Percentiles rank a stretch among this genome's conserved stretches.
These are phyloP conservation scores for Endomychus coccineus DNA, from an alignment of 2,888 invertebrate species.

Conservation along the genomic window DNA sequence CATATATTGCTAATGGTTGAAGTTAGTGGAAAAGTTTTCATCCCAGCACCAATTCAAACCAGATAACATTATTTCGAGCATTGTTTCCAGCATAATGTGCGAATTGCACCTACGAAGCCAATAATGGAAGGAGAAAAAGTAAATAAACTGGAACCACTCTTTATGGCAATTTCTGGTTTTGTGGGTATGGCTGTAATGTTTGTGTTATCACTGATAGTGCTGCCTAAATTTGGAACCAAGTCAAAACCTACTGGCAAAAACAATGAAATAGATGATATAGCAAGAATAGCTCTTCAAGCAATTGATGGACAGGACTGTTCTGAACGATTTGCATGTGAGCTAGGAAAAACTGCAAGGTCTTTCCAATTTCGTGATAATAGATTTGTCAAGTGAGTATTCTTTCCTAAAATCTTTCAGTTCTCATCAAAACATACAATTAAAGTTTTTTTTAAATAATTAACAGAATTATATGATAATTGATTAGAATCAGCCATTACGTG, in stretches of 20 bases:
- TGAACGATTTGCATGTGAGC: constrained; percentile 44
- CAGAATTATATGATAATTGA: too few species aligned
- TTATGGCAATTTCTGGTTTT: constrained; percentile 52
- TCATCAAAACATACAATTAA: not conserved
- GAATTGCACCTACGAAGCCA: constrained; percentile 31
- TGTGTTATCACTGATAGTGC: constrained; percentile 45
- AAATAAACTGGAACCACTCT: constrained; percentile 47
- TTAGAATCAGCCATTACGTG: too few species aligned
- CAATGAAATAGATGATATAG: constrained; percentile 37
- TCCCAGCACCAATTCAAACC: too few species aligned
- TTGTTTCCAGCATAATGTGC: constrained; percentile 38
- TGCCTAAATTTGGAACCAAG: constrained; percentile 43
- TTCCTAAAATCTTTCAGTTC: not conserved
- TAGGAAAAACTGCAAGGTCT: constrained; percentile 41
- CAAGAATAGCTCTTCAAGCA: constrained; percentile 41
- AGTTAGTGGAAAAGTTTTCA: too few species aligned
- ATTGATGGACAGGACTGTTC: constrained; percentile 45
- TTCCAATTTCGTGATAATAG: constrained; percentile 37
- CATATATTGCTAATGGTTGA: too few species aligned
- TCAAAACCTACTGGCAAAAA: constrained; percentile 30
- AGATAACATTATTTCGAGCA: too few species aligned
- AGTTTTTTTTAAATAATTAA: not conserved
- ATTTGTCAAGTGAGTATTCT: constrained; percentile 38
- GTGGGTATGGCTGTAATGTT: constrained; percentile 51
- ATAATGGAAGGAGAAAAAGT: constrained; percentile 31